A percentile compares a stretch with the other conserved stretches of the same genome.
These are phyloP conservation scores for Magallana ariakensis DNA, from an alignment of 1,140 invertebrate species.

Conservation along the genomic window DNA sequence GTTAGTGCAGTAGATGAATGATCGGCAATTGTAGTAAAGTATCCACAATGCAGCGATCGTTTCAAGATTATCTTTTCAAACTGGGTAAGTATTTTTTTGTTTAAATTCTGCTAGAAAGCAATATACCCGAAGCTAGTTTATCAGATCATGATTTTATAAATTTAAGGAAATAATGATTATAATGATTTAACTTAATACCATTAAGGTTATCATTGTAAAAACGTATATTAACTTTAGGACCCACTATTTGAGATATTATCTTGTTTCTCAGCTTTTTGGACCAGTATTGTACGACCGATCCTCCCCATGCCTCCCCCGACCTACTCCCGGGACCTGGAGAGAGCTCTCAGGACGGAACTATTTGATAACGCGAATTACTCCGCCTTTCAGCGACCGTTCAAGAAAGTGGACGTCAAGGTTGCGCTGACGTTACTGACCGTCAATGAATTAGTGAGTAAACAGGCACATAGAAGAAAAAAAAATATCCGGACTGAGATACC, in stretches of 20 bases:
- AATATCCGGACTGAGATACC: not conserved
- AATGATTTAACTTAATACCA: too few relatives aligned
- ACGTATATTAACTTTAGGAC: too few relatives aligned
- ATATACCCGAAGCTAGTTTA: too few relatives aligned
- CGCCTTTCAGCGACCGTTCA: constrained; percentile 38
- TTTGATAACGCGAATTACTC: constrained; percentile 32
- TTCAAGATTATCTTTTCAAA: too few relatives aligned
- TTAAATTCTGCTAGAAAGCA: too few relatives aligned
- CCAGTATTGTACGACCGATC: not conserved
- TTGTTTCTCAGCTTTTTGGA: not conserved
- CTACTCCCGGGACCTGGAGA: constrained; percentile 43
- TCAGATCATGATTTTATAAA: too few relatives aligned
- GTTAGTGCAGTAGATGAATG: too few relatives aligned
- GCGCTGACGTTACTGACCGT: constrained; percentile 39
- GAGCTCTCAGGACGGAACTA: constrained; percentile 44
- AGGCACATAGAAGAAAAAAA: not conserved
- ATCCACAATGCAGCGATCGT: too few relatives aligned
- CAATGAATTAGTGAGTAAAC: constrained; percentile 45
- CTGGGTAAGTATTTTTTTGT: too few relatives aligned
- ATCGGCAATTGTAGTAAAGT: too few relatives aligned
- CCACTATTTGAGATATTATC: not conserved
- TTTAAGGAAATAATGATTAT: too few relatives aligned
- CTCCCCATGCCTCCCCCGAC: not conserved
- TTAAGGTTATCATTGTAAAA: too few relatives aligned
- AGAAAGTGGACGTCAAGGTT: constrained; percentile 34